Base-by-base conservation (phyloP, 2,113 vertebrate species). In the Brachypteracias leptosomus region DNA sequence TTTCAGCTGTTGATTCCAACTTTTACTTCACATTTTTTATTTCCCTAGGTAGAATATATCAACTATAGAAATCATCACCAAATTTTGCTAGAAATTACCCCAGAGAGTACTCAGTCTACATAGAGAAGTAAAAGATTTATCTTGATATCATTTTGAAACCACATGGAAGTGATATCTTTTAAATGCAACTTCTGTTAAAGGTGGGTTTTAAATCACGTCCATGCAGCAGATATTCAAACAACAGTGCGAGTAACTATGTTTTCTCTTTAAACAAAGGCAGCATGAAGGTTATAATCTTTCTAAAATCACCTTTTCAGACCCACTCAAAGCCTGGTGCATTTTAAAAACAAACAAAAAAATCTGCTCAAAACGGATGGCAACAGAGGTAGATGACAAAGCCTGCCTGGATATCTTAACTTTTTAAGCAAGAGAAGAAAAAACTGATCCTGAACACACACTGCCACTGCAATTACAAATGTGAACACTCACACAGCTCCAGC, bases 11-110 rank as follows among this genome's bases (percentile, higher is more conserved):
- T 55, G 74, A 90, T 73, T 93, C 88, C 74, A 91, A 91, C 87
- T 89, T 93, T 58, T 70, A 76, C 42, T 76, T 95, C 78, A 93
- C 33, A 52, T 85, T 94, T 93, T 85, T 89, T 72, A 91, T 93
- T 93, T 96, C 89, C 93, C 66, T 70, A 46, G 81, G 74, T 58
- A 89, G 58, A 87, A 62, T 82, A 89, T 33, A 94, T 79, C 74
- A 94, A 20, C 83, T 59, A 47, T 7, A 87, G 83, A 90, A 93
- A 92, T 92, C 57, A 78, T 92, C 80, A 93, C 42, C 75, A 84
- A 90, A 87, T 91, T 91, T 72, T 75, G 29, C 44, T 75, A 72
- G 73, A 63, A 87, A 88, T 88, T 62, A 71, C 85, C 65, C 52
- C 55, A 47, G 88, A 84, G 75, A 63, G 14, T 26, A 80, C 13